Evolutionary conservation across 2,113 vertebrate species (phyloP).

Genomic region (Symphodus melops): DNA sequence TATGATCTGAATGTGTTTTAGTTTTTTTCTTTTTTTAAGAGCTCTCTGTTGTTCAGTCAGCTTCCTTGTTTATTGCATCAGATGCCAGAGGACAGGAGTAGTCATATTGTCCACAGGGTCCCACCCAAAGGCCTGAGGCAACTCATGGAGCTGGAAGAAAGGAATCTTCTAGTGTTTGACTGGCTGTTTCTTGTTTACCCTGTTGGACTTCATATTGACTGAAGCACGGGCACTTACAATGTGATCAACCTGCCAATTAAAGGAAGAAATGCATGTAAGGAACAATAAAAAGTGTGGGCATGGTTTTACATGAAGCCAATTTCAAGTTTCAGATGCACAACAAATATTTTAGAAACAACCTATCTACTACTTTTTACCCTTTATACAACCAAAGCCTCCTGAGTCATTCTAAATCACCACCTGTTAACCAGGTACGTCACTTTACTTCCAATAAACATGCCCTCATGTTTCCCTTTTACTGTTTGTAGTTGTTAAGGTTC

Average conservation of each 20-base stretch:
- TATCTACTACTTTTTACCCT: neutral
- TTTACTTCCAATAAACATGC: neutral
- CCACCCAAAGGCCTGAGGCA: constrained; percentile 54
- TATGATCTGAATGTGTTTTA: neutral
- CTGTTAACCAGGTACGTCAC: constrained; percentile 1
- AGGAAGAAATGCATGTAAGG: neutral
- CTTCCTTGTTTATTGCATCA: constrained; percentile 12
- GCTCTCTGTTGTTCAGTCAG: constrained; percentile 3
- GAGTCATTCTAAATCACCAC: neutral
- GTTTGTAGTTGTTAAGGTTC: neutral
- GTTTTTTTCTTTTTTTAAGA: neutral
- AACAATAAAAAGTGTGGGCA: neutral
- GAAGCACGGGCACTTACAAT: constrained; percentile 21
- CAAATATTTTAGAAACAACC: neutral
- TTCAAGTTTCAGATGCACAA: neutral
- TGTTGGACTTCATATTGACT: constrained; percentile 67
- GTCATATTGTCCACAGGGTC: constrained; percentile 29
- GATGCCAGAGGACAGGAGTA: constrained; percentile 36
- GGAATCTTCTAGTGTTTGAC: constrained; percentile 46
- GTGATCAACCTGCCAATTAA: constrained; percentile 5
- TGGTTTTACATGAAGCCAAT: neutral
- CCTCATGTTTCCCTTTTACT: no score
- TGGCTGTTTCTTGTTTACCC: constrained; percentile 71
- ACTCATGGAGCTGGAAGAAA: constrained; percentile 19
- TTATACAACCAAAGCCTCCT: neutral